Evolutionary conservation across 2,113 vertebrate genomes (phyloP), one percentile per base, ranked within the genome.

Genomic region (Bambusicola thoracicus): DNA sequence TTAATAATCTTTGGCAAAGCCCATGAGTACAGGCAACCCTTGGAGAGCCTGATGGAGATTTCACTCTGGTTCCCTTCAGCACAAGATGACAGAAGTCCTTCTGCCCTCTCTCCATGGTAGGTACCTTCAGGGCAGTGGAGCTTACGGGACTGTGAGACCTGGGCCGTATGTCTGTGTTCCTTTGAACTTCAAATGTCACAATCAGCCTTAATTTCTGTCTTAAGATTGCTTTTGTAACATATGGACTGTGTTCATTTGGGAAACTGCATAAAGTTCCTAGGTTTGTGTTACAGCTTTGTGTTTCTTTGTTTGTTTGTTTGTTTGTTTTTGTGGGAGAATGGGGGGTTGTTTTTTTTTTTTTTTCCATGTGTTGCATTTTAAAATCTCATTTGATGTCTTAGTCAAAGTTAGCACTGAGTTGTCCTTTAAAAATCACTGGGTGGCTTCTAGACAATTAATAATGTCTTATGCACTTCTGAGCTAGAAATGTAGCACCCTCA

Each of bases 111-210:
- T 87, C 7, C 9, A 8, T 69, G 44, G 49, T 58, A 14, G 73
- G 16, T 82, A 38, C 72, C 90, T 92, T 74, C 59, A 63, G 59
- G 66, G 70, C 11, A 82, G 32, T 7, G 24, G 21, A 69, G 22
- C 15, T 94, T 48, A 78, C 51, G 75, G 78, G 24, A 34, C 58
- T 68, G 11, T 36, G 74, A 89, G 85, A 55, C 66, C 63, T 82
- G 59, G 44, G n/a, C 29, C 53, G 21, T 77, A 24, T 74, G 25
- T 51, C 44, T 84, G 13, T 75, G 27, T 63, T 81, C 11, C 65
- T 83, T 94, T 92, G 73, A 88, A 93, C 76, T 88, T 83, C 63
- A 67, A 75, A 46, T 77, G 32, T 65, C 73, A 83, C 36, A 61
- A 5, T 49, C 25, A 77, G 49, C 25, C 38, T 90, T 73, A 67